Evolutionary conservation across 2,113 vertebrate genomes (phyloP), one percentile per base, ranked within the genome.

Genomic region (Sylvicapra grimmia): DNA sequence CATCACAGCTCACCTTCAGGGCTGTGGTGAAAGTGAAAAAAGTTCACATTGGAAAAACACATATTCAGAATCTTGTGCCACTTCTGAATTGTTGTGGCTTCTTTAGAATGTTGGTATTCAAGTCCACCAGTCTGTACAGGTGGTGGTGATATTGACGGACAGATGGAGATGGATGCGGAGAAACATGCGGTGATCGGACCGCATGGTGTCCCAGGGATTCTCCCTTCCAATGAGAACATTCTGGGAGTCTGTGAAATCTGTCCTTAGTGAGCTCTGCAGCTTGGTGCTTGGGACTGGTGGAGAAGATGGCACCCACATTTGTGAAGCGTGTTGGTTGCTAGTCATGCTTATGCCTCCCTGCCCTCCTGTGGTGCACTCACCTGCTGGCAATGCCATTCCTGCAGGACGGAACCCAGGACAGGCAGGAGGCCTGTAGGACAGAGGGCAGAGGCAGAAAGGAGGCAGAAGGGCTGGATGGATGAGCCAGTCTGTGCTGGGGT

Each of bases 51-150:
- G 72, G 75, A 27, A 83, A 84, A 79, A 80, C 94, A 36, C 15
- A 2, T 16, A 3, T 9, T 80, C 16, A 11, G 36, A 96, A 44
- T 49, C 63, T 92, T 10, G 61, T 72, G 51, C n/a, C 31, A 5
- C 84, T 85, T 85, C 12, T 25, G 11, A 29, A 27, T n/a, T 25
- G 6, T 75, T 47, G 36, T 16, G 92, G 53, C 25, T 83, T 51
- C 86, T 89, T 75, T 4, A 47, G 59, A 84, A 16, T 16, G 36
- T 18, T 65, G 7, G 0, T 19, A 14, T 82, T 47, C 29, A 15
- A 33, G 7, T 51, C 16, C 8, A 8, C 3, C 7, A 1, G 9
- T 31, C 6, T 2, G 5, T 31, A 21, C n/a, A 10, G 40, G 63
- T 44, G 61, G 27, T 4, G 12, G 86, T 3, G 12, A 40, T 72